These are phyloP conservation scores for Acheta domesticus DNA, from an alignment of 2,888 invertebrate species.

Conservation along the genomic window DNA sequence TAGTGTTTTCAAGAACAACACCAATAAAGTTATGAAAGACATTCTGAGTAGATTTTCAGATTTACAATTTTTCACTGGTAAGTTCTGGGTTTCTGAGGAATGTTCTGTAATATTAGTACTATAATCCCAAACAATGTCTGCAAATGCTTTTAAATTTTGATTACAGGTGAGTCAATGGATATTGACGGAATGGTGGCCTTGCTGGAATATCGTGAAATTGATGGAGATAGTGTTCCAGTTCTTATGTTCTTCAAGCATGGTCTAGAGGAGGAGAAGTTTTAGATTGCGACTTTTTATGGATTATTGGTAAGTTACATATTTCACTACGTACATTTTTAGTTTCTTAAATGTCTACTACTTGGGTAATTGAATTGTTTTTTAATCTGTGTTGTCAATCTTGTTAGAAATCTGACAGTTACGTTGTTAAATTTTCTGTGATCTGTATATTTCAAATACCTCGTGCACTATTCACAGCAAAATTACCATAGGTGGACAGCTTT, in stretches of 20 bases:
- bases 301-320: background rate
- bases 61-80: slow-evolving; percentile 74
- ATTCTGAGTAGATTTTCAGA: slow-evolving; percentile 87
- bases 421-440: too few relatives aligned
- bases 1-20: slow-evolving; percentile 83
- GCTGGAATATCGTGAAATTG: slow-evolving; percentile 87
- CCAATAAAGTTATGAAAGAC: slow-evolving; percentile 91
- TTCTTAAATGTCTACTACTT: background rate
- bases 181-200: slow-evolving; percentile 91
- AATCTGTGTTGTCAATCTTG: too few relatives aligned
- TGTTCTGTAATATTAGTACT: too few relatives aligned
- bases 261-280: slow-evolving; percentile 91
- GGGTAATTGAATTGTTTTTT: background rate
- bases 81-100: slow-evolving; percentile 25
- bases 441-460: too few relatives aligned
- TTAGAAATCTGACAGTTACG: too few relatives aligned
- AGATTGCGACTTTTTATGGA: slow-evolving; percentile 43
- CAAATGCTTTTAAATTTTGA: too few relatives aligned
- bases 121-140: too few relatives aligned
- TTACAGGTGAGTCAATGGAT: slow-evolving; percentile 86
- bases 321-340: background rate
- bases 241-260: slow-evolving; percentile 97
- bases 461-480: too few relatives aligned
- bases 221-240: slow-evolving; percentile 77
- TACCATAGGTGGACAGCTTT: too few relatives aligned